Percentiles rank a stretch among this genome's conserved stretches.
These are phyloP conservation scores for Gari tellinella DNA, from an alignment of 2,888 invertebrate genomes.

Conservation along the genomic window DNA sequence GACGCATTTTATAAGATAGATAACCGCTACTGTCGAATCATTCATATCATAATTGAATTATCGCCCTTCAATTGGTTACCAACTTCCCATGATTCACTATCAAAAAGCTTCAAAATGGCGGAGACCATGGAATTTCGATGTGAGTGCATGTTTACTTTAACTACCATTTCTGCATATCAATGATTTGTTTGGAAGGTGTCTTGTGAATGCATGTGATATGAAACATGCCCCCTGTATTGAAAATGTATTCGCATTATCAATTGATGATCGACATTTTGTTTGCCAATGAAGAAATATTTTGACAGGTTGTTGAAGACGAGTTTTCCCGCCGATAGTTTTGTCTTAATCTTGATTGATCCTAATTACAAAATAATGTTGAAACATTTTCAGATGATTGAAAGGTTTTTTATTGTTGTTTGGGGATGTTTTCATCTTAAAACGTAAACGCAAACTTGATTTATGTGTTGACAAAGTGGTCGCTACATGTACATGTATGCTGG, in stretches of 20 bases:
- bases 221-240: background rate
- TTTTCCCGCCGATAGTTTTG: constrained; percentile 41
- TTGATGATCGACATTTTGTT: too few relatives aligned
- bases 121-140: constrained; percentile 40
- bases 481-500: too few relatives aligned
- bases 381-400: too few relatives aligned
- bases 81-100: constrained; percentile 40
- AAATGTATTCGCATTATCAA: too few relatives aligned
- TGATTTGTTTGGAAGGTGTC: background rate
- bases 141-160: constrained; percentile 33
- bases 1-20: too few relatives aligned
- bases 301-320: constrained; percentile 29
- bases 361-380: background rate
- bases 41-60: constrained; percentile 7
- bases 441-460: too few relatives aligned
- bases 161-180: constrained; percentile 9
- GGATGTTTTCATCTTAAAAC: too few relatives aligned
- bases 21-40: too few relatives aligned
- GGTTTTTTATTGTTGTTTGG: too few relatives aligned
- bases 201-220: background rate
- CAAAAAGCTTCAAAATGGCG: constrained; percentile 67
- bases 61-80: constrained; percentile 44
- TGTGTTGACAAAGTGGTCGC: too few relatives aligned
- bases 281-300: background rate
- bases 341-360: background rate